A percentile compares a stretch with the other conserved stretches of the same genome.
Evolutionary conservation across 2,888 invertebrate species (phyloP).

Genomic region (Clostera curtula): DNA sequence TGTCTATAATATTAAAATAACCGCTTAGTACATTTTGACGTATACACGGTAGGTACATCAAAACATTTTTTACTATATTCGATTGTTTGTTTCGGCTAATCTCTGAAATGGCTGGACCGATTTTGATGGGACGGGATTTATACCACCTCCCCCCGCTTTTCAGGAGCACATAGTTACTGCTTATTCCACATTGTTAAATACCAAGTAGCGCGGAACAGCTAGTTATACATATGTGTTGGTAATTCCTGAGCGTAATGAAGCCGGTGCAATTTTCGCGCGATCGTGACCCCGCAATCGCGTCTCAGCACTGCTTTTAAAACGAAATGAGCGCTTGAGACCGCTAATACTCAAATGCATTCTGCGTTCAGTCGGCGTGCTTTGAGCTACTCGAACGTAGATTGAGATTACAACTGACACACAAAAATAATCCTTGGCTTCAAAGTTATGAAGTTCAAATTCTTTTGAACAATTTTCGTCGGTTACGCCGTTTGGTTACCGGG

Average conservation of each 20-base stretch:
- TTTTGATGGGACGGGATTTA: too few species aligned
- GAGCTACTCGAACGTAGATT: constrained; percentile 48
- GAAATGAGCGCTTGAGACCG: constrained; percentile 46
- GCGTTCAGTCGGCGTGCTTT: constrained; percentile 55
- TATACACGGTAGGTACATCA: too few species aligned
- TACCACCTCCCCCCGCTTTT: too few species aligned
- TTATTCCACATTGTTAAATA: too few species aligned
- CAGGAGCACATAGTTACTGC: too few species aligned
- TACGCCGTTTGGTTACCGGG: constrained; percentile 26
- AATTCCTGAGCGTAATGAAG: constrained; percentile 48
- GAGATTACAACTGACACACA: constrained; percentile 31
- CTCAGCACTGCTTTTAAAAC: constrained; percentile 30
- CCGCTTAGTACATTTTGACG: too few species aligned
- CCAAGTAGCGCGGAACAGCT: too few species aligned
- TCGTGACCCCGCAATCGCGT: constrained; percentile 30
- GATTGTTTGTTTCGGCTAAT: too few species aligned
- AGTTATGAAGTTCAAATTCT: constrained; percentile 21
- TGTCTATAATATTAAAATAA: too few species aligned
- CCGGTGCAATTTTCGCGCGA: constrained; percentile 48
- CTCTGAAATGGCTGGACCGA: too few species aligned
- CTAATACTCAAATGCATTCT: constrained; percentile 58
- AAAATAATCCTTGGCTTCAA: constrained; percentile 15
- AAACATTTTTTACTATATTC: too few species aligned
- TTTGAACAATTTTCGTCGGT: constrained; percentile 17
- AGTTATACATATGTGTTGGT: too few species aligned